Base-by-base conservation (phyloP, 2,888 invertebrate genomes). In the Ectemnius continuus region DNA sequence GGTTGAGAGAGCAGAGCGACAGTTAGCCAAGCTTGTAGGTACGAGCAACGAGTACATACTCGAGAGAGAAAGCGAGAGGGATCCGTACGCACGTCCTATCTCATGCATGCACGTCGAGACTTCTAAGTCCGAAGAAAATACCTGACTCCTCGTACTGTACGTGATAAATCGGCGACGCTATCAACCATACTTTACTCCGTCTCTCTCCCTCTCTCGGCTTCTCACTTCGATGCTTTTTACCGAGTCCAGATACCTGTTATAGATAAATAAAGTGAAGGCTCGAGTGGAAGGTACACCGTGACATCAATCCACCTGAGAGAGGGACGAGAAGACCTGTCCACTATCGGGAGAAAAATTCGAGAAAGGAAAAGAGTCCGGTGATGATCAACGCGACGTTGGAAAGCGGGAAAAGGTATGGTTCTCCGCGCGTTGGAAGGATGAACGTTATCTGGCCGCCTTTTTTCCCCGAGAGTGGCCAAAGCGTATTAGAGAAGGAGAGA, bases 201-300 rank as follows among this genome's bases (percentile, higher is more conserved):
- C 45, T 36, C 52, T 14, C 2, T 52, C 36, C 1, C 36, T 36
- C 3, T 14, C 46, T 20, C 23, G 18, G 18, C 18, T 8, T 61
- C 28, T 14, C 5, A n/a, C 20, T 57, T 57, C 52, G 46, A 16
- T n/a, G 18, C 68, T 59, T 62, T 48, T 58, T 58, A 61, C 18
- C 14, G 28, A 3, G 4, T 47, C 20, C 67, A 75, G 73, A 75
- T 61, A 59, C 61, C 56, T 26, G 52, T 0, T 23, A 28, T 11
- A 48, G 18, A 48, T 26, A 72, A 75, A 70, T 65, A 73, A 69
- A 60, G 63, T 52, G 52, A 47, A 48, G 14, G 61, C 26, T 36
- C 36, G 36, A 36, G 36, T 36, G 36, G 36, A 36, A 36, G 36
- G 36, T 36, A 36, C 36, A 36, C 5, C 36, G 36, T 36, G 36